phyloP scores from a whole-genome alignment of 2,888 invertebrate species.

The Drosophila vallismaia region DNA sequence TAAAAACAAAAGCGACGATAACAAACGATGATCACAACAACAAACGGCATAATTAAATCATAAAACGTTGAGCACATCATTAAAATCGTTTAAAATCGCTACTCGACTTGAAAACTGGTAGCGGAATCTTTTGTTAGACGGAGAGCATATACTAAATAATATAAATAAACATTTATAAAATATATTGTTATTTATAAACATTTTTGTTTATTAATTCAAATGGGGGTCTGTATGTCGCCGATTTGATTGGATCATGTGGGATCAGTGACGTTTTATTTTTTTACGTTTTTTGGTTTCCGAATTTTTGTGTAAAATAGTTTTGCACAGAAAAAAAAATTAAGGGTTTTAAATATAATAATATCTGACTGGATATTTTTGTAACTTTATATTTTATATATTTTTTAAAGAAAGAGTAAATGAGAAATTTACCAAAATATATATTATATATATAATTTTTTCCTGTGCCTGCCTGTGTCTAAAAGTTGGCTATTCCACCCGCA shows the following conservation, averaged over 20 bases:
- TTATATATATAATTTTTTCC: not conserved
- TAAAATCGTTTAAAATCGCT: conserved; percentile 74
- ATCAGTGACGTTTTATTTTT: conserved; percentile 9
- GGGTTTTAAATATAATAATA: too few relatives aligned
- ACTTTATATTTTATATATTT: too few relatives aligned
- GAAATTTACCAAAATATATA: not conserved
- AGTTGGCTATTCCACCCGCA: not conserved
- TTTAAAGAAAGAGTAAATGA: not conserved
- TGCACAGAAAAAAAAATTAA: not conserved
- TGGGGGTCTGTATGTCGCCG: conserved; percentile 65
- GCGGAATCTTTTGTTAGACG: conserved; percentile 35
- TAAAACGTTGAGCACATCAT: conserved; percentile 78
- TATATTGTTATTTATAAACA: conserved; percentile 62
- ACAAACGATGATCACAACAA: conserved; percentile 43
- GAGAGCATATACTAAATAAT: conserved; percentile 34
- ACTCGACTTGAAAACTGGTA: conserved; percentile 69
- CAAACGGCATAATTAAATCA: conserved; percentile 78
- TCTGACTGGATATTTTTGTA: too few relatives aligned
- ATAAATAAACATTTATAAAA: conserved; percentile 54
- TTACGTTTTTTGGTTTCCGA: not conserved
- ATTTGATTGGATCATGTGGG: conserved; percentile 64
- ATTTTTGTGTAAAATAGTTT: not conserved
- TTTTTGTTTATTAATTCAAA: conserved; percentile 77
- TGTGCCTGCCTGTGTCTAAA: not conserved
- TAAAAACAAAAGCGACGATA: conserved; percentile 34